A percentile compares a stretch with the other conserved stretches of the same genome.
Conservation (phyloP, 2,888 invertebrate species). For the Acronicta leporina region DNA sequence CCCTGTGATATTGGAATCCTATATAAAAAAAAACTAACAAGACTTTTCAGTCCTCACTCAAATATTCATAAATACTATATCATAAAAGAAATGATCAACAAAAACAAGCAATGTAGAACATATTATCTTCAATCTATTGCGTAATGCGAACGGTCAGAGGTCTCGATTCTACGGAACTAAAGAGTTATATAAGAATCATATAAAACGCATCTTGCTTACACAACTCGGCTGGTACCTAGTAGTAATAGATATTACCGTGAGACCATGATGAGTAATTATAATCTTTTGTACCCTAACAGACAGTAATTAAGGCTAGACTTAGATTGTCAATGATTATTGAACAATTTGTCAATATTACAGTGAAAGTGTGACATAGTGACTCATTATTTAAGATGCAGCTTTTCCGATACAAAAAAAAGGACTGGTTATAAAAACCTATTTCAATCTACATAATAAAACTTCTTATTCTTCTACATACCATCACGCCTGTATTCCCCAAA, state of each 20-base stretch:
- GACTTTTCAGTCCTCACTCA: too few relatives aligned
- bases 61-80: background rate
- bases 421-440: too few relatives aligned
- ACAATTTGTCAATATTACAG: background rate
- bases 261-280: slow-evolving; percentile 26
- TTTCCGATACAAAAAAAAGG: too few relatives aligned
- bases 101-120: slow-evolving; percentile 37
- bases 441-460: too few relatives aligned
- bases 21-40: too few relatives aligned
- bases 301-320: background rate
- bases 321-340: background rate
- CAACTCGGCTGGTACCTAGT: slow-evolving; percentile 30
- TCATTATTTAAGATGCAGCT: background rate
- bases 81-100: slow-evolving; percentile 3
- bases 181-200: slow-evolving; percentile 34
- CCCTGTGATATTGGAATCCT: too few relatives aligned
- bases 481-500: too few relatives aligned
- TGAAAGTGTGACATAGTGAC: background rate
- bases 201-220: slow-evolving; percentile 29
- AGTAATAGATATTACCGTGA: slow-evolving; percentile 34
- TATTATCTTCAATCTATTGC: slow-evolving; percentile 39
- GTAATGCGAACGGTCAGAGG: slow-evolving; percentile 39
- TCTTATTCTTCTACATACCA: too few relatives aligned
- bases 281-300: slow-evolving; percentile 10
- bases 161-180: slow-evolving; percentile 36